Base-by-base conservation (phyloP, 2,797 vertebrate genomes). In the Xenops minutus region DNA sequence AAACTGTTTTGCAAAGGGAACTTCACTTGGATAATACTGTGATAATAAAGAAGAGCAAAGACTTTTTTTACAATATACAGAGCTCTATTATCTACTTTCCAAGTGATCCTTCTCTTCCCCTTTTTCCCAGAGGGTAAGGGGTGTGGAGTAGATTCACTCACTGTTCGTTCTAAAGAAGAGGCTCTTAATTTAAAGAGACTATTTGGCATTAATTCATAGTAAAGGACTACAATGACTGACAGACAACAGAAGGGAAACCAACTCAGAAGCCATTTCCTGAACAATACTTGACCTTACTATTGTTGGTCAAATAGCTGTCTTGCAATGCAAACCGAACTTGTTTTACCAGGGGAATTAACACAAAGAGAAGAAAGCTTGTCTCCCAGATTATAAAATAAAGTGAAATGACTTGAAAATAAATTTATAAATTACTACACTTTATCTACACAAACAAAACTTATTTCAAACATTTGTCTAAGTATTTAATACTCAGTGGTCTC, bases 1-100 rank as follows among this genome's bases (percentile, higher is more conserved):
- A 97, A 98, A 96, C 82, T 96, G 76, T 96, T 94, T 95, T 82
- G 92, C 56, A 94, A 96, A 95, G 81, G 43, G 26, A 80, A 59
- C 62, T 97, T 97, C 86, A 95, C 30, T 46, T 48, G 67, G 81
- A 49, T 92, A 88, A 88, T 82, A 61, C 34, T 63, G 20, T 73
- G 59, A 52, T 66, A 93, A 92, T 82, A 87, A 92, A 95, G 55
- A 93, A 85, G 46, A 52, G 51, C 68, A 95, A 90, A 91, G 89
- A 93, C 64, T 69, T 93, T 46, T 46, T 96, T 97, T 94, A 94
- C 61, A 69, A 82, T 92, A 83, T 61, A 87, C 46, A 59, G 76
- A 27, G 6, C 41, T 82, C 77, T 43, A 80, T 81, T 88, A 90
- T 81, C 61, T 85, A 43, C 54, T 73, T 48, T 66, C 63, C 56